Base-by-base conservation (phyloP, 1,140 invertebrate genomes). In the Chionoecetes opilio region DNA sequence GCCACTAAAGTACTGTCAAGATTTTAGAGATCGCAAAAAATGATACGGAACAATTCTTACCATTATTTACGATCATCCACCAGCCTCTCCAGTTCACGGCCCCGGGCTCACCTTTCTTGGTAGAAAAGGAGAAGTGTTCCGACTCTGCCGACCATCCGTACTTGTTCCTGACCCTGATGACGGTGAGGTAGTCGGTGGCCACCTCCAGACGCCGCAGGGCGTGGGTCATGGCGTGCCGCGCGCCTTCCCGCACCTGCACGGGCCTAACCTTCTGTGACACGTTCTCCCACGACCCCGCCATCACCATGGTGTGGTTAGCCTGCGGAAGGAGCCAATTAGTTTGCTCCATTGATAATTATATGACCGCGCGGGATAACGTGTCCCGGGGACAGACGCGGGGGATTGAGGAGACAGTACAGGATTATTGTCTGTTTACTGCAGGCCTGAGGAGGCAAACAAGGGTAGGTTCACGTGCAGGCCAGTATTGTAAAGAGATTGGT, bases 111-210 rank as follows among this genome's bases (percentile, higher is more conserved):
- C 92, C 92, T 93, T 86, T 93, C 92, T 93, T 93, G 82, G 92
- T 93, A 84, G 92, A 93, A 41, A 93, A 93, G 92, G 82, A 32
- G 92, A 93, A 93, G 29, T 97, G 97, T 17, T 98, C 98, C 0
- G 98, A 93, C 82, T 53, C 97, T 11, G 84, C 38, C 88, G 98
- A 98, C 97, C 98, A 98, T 2, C 98, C 98, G 96, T 98, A 98
- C 95, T 98, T 97, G 97, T 98, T 98, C 97, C 98, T 97, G 0
- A 98, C 98, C 34, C 98, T 97, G 14, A 98, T 97, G 3, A 98
- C 97, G 0, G 98, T 98, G 96, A 98, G 98, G 96, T 98, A 98
- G 5, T 98, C 97, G 0, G 97, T 97, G 95, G 97, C 98, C 2
- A 97, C 97, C 63, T 98, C 97, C 89, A 98, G 96, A 90, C 97